Base-by-base conservation (phyloP, 2,888 invertebrate genomes). In the Meloe dianella region DNA sequence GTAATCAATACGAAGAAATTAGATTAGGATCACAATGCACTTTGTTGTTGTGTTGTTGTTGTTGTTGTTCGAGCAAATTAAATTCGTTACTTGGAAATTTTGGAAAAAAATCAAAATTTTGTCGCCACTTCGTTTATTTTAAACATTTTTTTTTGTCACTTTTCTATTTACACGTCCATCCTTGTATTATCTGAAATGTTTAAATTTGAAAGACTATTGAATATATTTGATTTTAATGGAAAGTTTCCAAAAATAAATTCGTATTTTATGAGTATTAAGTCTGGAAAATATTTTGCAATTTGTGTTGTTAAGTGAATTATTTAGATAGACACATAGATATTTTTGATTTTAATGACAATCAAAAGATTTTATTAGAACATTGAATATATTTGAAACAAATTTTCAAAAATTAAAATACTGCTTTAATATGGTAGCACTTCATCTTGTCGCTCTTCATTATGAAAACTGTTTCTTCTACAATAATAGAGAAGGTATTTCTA, bases 141-240 rank as follows among this genome's bases (percentile, higher is more conserved):
- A 54, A 54, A 51, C 10, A n/a, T n/a, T n/a, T 1, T 41, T 41
- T 41, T 14, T 35, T 14, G 20, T 47, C 8, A 20, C 14, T 54
- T 54, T 20, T 22, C 4, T 1, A 22, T 24, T 41, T 32, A 32
- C 32, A 32, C n/a, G 10, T 17, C 41, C n/a, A 17, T 41, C 17
- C 17, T 10, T 54, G 54, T 54, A 54, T 54, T 54, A 54, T 54
- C 14, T 54, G 6, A 24, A 54, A 54, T 54, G 12, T 54, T 54
- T 24, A 54, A 6, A 54, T 54, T 24, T 47, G 10, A 54, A 54
- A 24, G 2, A 14, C 12, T 24, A 54, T 22, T 24, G 54, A 20
- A 54, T 24, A 12, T 54, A 12, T 24, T 54, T 54, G 54, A 54
- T 54, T 54, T 54, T 24, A 54, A 24, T 54, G 54, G 54, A 54